A percentile compares a stretch with the other conserved stretches of the same genome.
phyloP scores from a whole-genome alignment of 2,888 invertebrate genomes.

The Stictocephala bisonia region DNA sequence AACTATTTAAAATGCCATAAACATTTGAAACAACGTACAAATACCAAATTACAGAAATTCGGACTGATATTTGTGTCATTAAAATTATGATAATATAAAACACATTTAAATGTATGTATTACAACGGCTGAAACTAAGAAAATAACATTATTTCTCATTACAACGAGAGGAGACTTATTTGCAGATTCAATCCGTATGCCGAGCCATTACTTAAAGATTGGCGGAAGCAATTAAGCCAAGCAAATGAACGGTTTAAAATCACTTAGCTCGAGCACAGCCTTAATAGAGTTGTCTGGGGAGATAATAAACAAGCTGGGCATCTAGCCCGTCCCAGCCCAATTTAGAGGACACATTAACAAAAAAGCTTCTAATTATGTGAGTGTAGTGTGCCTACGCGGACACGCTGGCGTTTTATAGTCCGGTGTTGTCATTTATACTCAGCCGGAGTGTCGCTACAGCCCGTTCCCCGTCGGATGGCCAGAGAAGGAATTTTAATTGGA shows the following conservation, averaged over 20 bases:
- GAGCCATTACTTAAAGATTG: too few species aligned
- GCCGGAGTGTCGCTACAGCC: not conserved
- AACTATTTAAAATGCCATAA: too few species aligned
- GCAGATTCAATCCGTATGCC: too few species aligned
- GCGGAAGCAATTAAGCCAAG: conserved; percentile 19
- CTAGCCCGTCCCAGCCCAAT: conserved; percentile 18
- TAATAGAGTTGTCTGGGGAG: conserved; percentile 34
- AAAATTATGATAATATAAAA: too few species aligned
- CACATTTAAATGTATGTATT: too few species aligned
- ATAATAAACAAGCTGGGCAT: conserved; percentile 39
- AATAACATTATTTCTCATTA: too few species aligned
- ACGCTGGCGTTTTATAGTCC: conserved; percentile 33
- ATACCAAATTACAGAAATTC: too few species aligned
- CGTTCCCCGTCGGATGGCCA: conserved; percentile 3
- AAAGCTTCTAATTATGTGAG: conserved; percentile 43
- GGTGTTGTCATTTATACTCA: conserved; percentile 36
- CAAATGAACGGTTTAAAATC: conserved; percentile 38
- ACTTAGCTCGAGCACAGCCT: conserved; percentile 33
- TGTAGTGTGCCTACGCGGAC: conserved; percentile 35
- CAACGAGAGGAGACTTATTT: too few species aligned
- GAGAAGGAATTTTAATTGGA: not conserved
- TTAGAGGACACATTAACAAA: conserved; percentile 42
- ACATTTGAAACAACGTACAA: too few species aligned
- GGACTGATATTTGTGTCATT: too few species aligned
- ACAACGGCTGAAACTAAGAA: too few species aligned